These are phyloP conservation scores for Ypsolopha scabrella DNA, from an alignment of 2,888 invertebrate genomes.

Conservation along the genomic window DNA sequence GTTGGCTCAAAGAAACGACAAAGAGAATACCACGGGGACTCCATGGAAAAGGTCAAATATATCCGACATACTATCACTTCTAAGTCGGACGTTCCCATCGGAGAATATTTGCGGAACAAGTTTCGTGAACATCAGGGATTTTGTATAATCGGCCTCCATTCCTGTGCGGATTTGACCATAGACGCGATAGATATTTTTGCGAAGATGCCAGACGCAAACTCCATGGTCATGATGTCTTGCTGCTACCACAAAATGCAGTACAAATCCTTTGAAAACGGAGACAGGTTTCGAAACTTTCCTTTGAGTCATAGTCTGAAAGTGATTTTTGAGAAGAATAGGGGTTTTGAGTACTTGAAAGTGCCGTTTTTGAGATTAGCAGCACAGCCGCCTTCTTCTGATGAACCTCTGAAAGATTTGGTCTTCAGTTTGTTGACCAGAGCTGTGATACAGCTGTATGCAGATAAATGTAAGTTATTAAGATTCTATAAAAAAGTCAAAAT, in stretches of 20 bases:
- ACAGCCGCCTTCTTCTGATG: conserved; percentile 72
- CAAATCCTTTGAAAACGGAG: conserved; percentile 7
- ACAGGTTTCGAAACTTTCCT: conserved; percentile 75
- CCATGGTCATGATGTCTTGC: conserved; percentile 79
- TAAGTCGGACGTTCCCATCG: conserved; percentile 56
- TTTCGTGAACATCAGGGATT: conserved; percentile 33
- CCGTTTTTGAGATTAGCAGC: conserved; percentile 81
- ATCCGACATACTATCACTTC: conserved; percentile 66
- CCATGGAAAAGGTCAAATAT: conserved; percentile 68
- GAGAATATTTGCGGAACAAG: conserved; percentile 39
- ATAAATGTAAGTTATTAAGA: conserved; percentile 54
- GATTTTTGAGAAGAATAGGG: conserved; percentile 34
- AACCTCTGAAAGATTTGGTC: conserved; percentile 53
- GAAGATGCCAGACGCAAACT: conserved; percentile 62
- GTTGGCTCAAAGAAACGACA: conserved; percentile 70
- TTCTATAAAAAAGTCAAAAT: not conserved
- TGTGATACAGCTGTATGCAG: conserved; percentile 71
- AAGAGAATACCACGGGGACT: conserved; percentile 59
- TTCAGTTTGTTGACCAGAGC: conserved; percentile 73
- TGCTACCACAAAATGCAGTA: conserved; percentile 79
- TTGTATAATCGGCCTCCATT: conserved; percentile 75
- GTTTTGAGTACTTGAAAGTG: conserved; percentile 58
- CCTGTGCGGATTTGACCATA: conserved; percentile 82
- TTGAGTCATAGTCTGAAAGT: conserved; percentile 62
- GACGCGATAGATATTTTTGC: conserved; percentile 75